These are phyloP conservation scores for Sander vitreus DNA, from an alignment of 2,113 vertebrate species.

Conservation along the genomic window DNA sequence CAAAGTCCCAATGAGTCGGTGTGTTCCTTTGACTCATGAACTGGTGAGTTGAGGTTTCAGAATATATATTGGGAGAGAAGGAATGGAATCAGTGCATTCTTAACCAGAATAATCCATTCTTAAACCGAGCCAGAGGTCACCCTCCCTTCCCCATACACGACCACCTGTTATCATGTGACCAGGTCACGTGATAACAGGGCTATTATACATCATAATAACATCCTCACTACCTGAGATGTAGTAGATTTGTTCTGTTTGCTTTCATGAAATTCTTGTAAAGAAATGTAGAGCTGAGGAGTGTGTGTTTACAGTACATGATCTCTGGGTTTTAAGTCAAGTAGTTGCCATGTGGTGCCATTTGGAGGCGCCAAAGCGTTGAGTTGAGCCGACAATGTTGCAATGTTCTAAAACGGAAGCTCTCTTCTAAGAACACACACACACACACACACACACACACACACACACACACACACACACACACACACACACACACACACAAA, in stretches of 20 bases:
- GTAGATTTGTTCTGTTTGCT: neutral
- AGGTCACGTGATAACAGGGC: neutral
- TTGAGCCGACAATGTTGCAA: neutral
- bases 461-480: neutral
- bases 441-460: too few species aligned
- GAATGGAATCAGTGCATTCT: neutral
- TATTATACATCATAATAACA: neutral
- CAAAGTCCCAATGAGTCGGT: too few species aligned
- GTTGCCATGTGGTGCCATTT: neutral
- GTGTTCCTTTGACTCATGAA: too few species aligned
- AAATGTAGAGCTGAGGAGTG: neutral
- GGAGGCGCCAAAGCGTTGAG: slow-evolving; percentile 36
- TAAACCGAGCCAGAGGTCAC: neutral
- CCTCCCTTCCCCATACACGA: neutral
- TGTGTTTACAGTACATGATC: neutral
- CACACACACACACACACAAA: neutral
- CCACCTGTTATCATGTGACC: neutral
- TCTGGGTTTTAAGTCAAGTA: neutral
- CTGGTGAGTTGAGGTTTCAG: neutral
- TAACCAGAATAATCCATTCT: neutral
- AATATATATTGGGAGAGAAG: neutral
- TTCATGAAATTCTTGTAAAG: neutral
- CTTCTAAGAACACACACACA: neutral
- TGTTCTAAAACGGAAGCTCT: neutral
- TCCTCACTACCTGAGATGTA: neutral